phyloP scores from a whole-genome alignment of 30 jellyfish, hydroid and myxozoan species.

The Pseudorhiza aurosa region DNA sequence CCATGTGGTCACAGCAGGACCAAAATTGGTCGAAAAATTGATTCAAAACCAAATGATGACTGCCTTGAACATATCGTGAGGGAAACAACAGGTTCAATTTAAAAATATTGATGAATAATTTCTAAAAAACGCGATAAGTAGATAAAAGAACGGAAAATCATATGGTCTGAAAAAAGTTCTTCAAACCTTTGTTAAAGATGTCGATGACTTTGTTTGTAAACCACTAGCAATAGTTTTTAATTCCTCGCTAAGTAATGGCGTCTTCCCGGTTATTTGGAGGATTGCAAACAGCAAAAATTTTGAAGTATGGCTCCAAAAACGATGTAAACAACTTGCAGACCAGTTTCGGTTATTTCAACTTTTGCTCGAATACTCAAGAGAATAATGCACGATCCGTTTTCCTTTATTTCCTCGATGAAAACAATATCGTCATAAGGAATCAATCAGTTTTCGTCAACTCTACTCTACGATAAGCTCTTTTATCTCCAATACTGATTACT shows the following conservation, averaged over 20 bases:
- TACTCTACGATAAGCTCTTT: conserved; percentile 6
- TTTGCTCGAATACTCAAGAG: conserved; percentile 22
- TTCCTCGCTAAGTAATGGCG: conserved; percentile 17
- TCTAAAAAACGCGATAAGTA: conserved; percentile 6
- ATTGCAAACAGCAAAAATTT: conserved; percentile 16
- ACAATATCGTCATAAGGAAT: conserved; percentile 22
- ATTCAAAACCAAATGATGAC: conserved; percentile 2
- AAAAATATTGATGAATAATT: not conserved
- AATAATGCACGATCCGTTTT: conserved; percentile 9
- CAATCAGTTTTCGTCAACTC: conserved; percentile 35
- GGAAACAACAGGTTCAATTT: not conserved
- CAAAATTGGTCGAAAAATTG: conserved; percentile 26
- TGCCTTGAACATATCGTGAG: not conserved
- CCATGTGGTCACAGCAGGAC: conserved; percentile 21
- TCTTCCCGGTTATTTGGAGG: conserved; percentile 40
- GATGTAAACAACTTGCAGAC: conserved; percentile 24
- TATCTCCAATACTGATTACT: conserved; percentile 14
- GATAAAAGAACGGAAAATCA: conserved; percentile 28
- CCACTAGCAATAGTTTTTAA: conserved; percentile 36
- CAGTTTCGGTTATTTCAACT: conserved; percentile 22
- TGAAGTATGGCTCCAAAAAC: conserved; percentile 23
- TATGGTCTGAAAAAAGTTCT: conserved; percentile 17
- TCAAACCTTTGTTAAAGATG: conserved; percentile 27
- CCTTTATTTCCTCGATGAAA: conserved; percentile 12
- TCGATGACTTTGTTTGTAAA: conserved; percentile 6